A percentile compares a stretch with the other conserved stretches of the same genome.
phyloP scores from a whole-genome alignment of 1,140 invertebrate genomes.

The Hylyphantes graminicola region DNA sequence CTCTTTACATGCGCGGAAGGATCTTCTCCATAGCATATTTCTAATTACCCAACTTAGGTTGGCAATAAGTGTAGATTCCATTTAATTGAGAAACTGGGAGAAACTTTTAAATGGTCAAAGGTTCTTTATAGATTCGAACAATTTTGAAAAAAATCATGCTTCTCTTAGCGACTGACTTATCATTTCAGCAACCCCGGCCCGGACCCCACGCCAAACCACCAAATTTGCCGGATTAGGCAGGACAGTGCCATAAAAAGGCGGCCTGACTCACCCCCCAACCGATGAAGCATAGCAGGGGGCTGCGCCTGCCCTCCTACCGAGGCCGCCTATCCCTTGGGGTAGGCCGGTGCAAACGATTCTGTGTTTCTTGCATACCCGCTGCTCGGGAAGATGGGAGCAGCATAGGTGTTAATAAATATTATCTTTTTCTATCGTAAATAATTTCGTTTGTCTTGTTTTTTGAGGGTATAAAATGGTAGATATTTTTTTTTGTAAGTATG shows the following conservation, averaged over 20 bases:
- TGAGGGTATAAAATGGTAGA: too few relatives aligned
- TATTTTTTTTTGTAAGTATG: too few relatives aligned
- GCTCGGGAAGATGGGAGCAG: neutral
- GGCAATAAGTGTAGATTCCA: too few relatives aligned
- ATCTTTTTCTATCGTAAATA: neutral
- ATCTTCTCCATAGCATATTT: too few relatives aligned
- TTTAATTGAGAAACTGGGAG: too few relatives aligned
- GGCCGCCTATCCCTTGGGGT: neutral
- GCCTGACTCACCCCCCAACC: conserved; percentile 51
- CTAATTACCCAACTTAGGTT: too few relatives aligned
- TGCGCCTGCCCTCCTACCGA: neutral
- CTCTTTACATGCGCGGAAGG: too few relatives aligned
- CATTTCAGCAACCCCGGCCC: neutral
- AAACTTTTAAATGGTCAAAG: too few relatives aligned
- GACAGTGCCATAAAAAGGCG: conserved; percentile 50
- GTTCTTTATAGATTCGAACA: too few relatives aligned
- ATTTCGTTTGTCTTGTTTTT: too few relatives aligned
- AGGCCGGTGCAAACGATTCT: neutral
- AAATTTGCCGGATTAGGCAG: conserved; percentile 9
- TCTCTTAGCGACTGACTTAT: neutral
- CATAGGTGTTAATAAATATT: conserved; percentile 3
- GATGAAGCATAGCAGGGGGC: conserved; percentile 38
- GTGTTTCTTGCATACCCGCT: conserved; percentile 11
- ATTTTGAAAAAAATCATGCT: too few relatives aligned
- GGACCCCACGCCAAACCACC: neutral